These are phyloP conservation scores for Antigone vipio DNA, from an alignment of 2,113 vertebrate species.

Conservation along the genomic window DNA sequence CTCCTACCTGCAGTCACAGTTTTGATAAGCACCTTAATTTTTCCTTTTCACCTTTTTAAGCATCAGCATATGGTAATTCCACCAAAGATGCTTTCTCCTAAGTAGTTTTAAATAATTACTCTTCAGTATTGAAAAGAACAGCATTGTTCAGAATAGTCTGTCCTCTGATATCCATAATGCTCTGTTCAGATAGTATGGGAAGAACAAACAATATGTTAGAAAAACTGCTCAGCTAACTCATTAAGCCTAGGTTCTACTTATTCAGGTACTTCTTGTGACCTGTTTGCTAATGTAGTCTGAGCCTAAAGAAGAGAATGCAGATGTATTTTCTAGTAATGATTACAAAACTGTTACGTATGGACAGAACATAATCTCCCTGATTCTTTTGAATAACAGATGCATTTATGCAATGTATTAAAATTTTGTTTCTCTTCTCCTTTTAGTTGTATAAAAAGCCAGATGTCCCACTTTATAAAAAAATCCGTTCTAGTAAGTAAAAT, in stretches of 20 bases:
- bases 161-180: not conserved
- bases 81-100: not conserved
- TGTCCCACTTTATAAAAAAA: conserved; percentile 98
- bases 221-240: not conserved
- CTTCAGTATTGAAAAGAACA: not conserved
- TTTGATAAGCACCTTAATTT: not conserved
- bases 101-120: not conserved
- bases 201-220: not conserved
- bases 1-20: not conserved
- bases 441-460: conserved; percentile 98
- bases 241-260: not conserved
- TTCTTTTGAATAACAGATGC: conserved; percentile 17
- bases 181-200: not conserved
- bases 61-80: not conserved
- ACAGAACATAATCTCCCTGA: not conserved
- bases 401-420: conserved; percentile 11
- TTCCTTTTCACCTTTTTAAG: not conserved
- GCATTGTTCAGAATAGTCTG: not conserved
- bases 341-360: not conserved
- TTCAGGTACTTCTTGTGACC: not conserved
- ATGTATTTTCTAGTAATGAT: not conserved
- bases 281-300: not conserved
- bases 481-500: conserved; percentile 92
- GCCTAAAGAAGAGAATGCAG: not conserved
- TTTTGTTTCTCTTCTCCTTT: conserved; percentile 52